These are phyloP conservation scores for Epinephelus fuscoguttatus DNA, from an alignment of 2,113 vertebrate genomes.

Conservation along the genomic window DNA sequence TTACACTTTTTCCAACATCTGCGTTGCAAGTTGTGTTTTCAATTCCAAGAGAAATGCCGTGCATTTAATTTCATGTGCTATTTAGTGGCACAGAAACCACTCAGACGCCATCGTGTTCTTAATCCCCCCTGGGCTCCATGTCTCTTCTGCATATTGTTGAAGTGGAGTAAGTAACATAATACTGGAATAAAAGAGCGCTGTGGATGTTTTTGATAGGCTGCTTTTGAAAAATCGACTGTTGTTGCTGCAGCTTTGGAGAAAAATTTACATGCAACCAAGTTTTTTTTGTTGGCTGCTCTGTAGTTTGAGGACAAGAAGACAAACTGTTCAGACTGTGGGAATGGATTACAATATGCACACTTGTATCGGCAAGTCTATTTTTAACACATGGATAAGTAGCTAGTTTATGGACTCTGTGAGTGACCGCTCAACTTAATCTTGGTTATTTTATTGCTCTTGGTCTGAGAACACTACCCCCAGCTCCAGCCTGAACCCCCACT, in stretches of 20 bases:
- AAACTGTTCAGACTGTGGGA: neutral
- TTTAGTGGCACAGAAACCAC: slow-evolving; percentile 42
- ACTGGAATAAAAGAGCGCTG: slow-evolving; percentile 28
- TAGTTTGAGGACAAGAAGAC: neutral
- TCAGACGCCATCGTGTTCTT: slow-evolving; percentile 15
- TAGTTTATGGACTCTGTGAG: slow-evolving; percentile 45
- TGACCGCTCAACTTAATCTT: slow-evolving; percentile 31
- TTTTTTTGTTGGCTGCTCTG: slow-evolving; percentile 4
- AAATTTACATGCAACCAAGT: neutral
- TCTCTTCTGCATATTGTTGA: slow-evolving; percentile 45
- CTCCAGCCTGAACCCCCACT: slow-evolving; percentile 25
- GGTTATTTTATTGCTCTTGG: slow-evolving; percentile 55
- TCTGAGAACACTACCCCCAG: neutral
- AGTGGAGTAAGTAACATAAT: slow-evolving; percentile 48
- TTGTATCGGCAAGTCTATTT: slow-evolving; percentile 36
- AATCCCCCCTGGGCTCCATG: slow-evolving; percentile 30
- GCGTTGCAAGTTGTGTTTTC: slow-evolving; percentile 25
- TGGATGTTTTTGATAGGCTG: slow-evolving; percentile 33
- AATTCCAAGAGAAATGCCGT: slow-evolving; percentile 2
- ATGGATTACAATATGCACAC: slow-evolving; percentile 11
- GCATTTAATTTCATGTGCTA: slow-evolving; percentile 55
- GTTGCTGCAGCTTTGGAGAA: slow-evolving; percentile 30
- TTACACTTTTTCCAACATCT: slow-evolving; percentile 46
- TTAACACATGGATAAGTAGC: slow-evolving; percentile 34
- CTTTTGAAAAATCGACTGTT: neutral